Conservation (phyloP, 2,113 vertebrate species). For the Limanda limanda region DNA sequence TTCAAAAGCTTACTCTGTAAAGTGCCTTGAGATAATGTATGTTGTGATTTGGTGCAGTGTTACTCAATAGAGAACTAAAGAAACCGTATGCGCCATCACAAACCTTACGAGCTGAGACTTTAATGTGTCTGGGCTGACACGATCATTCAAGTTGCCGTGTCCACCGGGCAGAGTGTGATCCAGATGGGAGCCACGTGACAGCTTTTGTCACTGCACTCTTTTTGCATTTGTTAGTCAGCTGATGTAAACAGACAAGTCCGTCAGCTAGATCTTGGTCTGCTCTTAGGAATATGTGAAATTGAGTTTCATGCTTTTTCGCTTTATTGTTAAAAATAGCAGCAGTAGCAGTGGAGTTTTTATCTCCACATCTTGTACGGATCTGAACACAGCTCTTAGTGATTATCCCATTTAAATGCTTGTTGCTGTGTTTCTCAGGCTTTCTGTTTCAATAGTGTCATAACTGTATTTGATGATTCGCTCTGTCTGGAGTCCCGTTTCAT, state of each 20-base stretch:
- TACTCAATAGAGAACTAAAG: not conserved
- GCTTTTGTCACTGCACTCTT: slow-evolving; percentile 25
- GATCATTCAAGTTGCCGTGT: slow-evolving; percentile 9
- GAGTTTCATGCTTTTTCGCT: not conserved
- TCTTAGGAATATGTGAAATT: not conserved
- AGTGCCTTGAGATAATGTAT: not conserved
- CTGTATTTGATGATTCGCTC: too few species aligned
- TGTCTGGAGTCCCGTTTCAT: not conserved
- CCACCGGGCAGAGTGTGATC: not conserved
- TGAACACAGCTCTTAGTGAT: not conserved
- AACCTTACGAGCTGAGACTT: not conserved
- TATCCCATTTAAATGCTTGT: not conserved
- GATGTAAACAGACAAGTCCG: slow-evolving; percentile 26
- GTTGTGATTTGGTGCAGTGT: not conserved
- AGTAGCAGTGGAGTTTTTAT: not conserved
- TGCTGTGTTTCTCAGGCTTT: not conserved
- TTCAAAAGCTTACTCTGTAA: not conserved
- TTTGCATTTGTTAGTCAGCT: slow-evolving; percentile 1
- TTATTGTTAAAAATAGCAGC: slow-evolving; percentile 1
- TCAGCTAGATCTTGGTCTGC: not conserved
- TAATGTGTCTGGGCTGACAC: slow-evolving; percentile 13
- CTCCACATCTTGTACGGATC: not conserved
- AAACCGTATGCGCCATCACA: not conserved
- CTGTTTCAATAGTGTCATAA: not conserved
- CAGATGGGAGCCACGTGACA: slow-evolving; percentile 8